Base-by-base conservation (phyloP, 2,113 vertebrate species). In the Riparia riparia region DNA sequence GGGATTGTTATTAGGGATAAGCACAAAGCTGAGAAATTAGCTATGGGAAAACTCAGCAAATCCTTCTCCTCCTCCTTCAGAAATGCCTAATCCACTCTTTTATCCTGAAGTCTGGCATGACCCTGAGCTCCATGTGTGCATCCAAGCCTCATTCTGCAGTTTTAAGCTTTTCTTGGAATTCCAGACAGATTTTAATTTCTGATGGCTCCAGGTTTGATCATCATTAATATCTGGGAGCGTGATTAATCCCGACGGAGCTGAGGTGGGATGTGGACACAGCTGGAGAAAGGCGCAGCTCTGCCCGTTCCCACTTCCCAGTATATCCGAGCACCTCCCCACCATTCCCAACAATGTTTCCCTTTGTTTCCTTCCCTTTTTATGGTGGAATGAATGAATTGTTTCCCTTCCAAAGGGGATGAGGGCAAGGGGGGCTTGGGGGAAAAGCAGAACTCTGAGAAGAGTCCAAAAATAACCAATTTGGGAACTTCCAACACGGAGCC, bases 401-500 rank as follows among this genome's bases (percentile, higher is more conserved):
- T 94, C 73, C 71, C 93, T 87, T 66, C 53, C 58, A 70, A 42
- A 45, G 37, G 60, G 37, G 31, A 20, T 9, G 18, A 92, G 83
- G 37, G 56, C 66, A 85, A 71, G 61, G 51, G 95, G 49, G 16
- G 31, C 65, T 89, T 26, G 34, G 26, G 73, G 89, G 50, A 50
- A 81, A 90, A 45, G 26, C 72, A 80, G 44, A 61, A 50, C 45
- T 44, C 64, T 91, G 76, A 77, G 37, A 58, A 31, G 51, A 54
- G 39, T 86, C 92, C 70, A 95, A 86, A 77, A 83, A 49, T 28
- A 93, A 88, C 34, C 66, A n/a, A 37, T 81, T 89, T 80, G 69
- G 51, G 64, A 65, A 39, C 44, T 82, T 74, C 60, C 53, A 93
- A 66, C 60, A 61, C 2, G 7, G 39, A 79, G 31, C 31, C 47